These are phyloP conservation scores for Xyrichtys novacula DNA, from an alignment of 2,797 vertebrate genomes.

Conservation along the genomic window DNA sequence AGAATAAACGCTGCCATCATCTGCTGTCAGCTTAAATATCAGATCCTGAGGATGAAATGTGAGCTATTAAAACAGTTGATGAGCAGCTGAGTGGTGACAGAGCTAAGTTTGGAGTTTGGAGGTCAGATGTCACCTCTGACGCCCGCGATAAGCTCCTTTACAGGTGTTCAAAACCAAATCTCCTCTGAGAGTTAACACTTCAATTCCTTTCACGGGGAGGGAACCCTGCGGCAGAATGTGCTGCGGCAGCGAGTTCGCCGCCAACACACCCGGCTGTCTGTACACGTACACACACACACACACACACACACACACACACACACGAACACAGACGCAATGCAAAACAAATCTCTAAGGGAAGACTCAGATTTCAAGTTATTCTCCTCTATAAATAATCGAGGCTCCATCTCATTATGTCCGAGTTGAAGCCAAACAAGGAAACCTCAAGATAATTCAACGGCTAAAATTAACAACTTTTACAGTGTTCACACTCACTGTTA, in stretches of 20 bases:
- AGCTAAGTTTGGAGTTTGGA: conserved; percentile 70
- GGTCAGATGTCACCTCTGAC: conserved; percentile 62
- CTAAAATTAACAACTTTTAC: too few species aligned
- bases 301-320: neutral
- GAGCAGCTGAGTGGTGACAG: conserved; percentile 43
- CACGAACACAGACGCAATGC: conserved; percentile 13
- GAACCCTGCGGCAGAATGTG: conserved; percentile 54
- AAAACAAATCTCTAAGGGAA: neutral
- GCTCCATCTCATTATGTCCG: conserved; percentile 11
- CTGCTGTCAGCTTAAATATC: conserved; percentile 33
- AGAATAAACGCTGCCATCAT: conserved; percentile 13
- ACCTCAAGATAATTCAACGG: neutral
- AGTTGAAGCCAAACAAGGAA: neutral
- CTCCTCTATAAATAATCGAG: conserved; percentile 42
- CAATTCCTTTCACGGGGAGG: conserved; percentile 53
- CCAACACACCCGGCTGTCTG: conserved; percentile 14
- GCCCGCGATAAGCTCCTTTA: conserved; percentile 60
- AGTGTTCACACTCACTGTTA: neutral
- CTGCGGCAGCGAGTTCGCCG: conserved; percentile 24
- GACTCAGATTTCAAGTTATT: conserved; percentile 47
- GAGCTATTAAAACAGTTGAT: conserved; percentile 43
- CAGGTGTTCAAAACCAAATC: conserved; percentile 59
- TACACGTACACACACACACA: conserved; percentile 1
- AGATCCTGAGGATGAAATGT: conserved; percentile 26
- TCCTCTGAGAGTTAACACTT: conserved; percentile 62